Evolutionary conservation across 92 coral and sea anemone species (phyloP).

Genomic region (Actinostola sp.): DNA sequence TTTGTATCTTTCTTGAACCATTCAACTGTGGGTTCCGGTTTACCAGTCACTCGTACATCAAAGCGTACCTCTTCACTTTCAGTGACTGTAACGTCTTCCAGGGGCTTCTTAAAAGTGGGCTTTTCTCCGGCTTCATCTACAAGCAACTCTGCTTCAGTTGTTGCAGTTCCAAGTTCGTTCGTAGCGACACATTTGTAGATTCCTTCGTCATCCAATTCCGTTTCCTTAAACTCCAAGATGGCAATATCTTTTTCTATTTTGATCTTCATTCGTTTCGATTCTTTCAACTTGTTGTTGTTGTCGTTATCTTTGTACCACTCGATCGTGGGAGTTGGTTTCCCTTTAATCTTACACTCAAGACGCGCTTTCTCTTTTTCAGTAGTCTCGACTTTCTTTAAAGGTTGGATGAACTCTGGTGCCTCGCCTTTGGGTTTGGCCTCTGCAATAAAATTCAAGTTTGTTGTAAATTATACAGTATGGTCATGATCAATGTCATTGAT

Average conservation of each 20-base stretch:
- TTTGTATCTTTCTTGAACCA: conserved; percentile 84
- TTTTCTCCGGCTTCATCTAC: conserved; percentile 75
- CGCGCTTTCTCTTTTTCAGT: conserved; percentile 65
- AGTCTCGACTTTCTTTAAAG: conserved; percentile 58
- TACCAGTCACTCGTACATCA: conserved; percentile 77
- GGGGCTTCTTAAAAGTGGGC: conserved; percentile 69
- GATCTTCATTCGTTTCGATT: conserved; percentile 59
- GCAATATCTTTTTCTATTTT: conserved; percentile 57
- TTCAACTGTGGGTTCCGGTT: conserved; percentile 78
- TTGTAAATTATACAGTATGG: neutral
- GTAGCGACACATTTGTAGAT: conserved; percentile 81
- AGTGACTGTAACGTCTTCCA: conserved; percentile 57
- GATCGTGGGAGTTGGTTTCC: conserved; percentile 77
- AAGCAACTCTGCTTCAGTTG: conserved; percentile 76
- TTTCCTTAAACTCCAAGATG: conserved; percentile 61
- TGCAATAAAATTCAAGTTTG: conserved; percentile 32
- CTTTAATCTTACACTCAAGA: conserved; percentile 75
- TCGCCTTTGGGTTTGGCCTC: conserved; percentile 79
- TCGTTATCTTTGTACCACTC: conserved; percentile 88
- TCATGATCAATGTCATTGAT: neutral
- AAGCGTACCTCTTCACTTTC: conserved; percentile 81
- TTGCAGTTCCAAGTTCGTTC: conserved; percentile 74
- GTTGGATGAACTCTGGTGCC: conserved; percentile 75
- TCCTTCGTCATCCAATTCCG: conserved; percentile 83
- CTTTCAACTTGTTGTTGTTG: conserved; percentile 65